A percentile compares a stretch with the other conserved stretches of the same genome.
phyloP scores from a whole-genome alignment of 2,113 vertebrate genomes.

The Nyctibius bracteatus region DNA sequence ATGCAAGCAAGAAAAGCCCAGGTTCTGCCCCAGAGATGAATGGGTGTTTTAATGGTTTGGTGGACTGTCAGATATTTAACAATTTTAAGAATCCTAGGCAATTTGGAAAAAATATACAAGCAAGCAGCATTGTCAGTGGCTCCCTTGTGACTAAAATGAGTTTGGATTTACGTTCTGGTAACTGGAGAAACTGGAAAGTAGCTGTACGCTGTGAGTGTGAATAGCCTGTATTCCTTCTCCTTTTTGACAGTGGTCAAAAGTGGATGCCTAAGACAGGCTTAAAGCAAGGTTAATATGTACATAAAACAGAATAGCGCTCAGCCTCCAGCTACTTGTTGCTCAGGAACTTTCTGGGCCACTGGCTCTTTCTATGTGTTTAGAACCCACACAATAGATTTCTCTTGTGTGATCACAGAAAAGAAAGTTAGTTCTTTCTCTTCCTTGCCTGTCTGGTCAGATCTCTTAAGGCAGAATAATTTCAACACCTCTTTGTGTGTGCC shows the following conservation, averaged over 20 bases:
- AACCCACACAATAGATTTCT: background rate
- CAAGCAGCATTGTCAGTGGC: background rate
- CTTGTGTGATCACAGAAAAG: background rate
- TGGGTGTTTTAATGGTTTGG: background rate
- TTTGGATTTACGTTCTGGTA: background rate
- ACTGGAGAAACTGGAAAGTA: background rate
- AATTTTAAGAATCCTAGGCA: background rate
- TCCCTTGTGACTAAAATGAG: background rate
- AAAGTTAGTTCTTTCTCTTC: background rate
- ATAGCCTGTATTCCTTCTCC: background rate
- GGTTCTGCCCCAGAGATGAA: background rate
- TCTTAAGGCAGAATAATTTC: background rate
- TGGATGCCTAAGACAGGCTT: background rate
- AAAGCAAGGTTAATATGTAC: background rate
- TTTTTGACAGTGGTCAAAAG: background rate
- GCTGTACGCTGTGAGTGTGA: background rate
- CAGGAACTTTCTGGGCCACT: background rate
- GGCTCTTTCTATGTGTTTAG: background rate
- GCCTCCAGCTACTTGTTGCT: background rate
- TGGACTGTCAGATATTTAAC: background rate
- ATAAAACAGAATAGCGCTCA: background rate
- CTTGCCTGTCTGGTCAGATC: background rate
- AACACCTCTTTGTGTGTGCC: background rate
- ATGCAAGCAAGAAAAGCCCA: background rate
- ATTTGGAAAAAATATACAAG: background rate